phyloP scores from a whole-genome alignment of 2,113 vertebrate genomes.

The Axis porcinus region DNA sequence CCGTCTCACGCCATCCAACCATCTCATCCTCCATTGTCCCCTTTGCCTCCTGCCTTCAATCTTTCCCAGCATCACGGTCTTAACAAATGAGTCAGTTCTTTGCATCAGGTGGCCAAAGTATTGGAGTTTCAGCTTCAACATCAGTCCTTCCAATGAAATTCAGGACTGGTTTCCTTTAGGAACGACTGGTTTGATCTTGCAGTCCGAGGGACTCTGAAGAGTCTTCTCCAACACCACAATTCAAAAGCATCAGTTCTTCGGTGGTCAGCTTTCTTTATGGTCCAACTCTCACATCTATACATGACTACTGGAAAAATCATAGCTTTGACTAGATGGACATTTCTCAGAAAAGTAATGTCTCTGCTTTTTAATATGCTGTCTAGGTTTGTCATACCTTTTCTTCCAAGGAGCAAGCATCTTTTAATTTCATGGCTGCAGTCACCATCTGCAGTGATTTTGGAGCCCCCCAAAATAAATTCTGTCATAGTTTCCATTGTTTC shows the following conservation, averaged over 20 bases:
- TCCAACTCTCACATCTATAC: not conserved
- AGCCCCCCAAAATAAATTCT: not conserved
- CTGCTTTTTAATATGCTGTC: not conserved
- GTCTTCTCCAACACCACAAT: not conserved
- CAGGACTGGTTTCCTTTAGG: not conserved
- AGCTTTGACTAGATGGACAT: not conserved
- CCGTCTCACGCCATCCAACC: rapidly evolving
- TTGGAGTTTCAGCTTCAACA: not conserved
- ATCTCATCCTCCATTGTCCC: not conserved
- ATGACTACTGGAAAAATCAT: not conserved
- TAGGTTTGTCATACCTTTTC: not conserved
- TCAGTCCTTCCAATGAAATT: not conserved
- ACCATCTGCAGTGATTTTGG: not conserved
- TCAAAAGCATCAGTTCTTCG: not conserved
- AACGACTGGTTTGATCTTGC: not conserved
- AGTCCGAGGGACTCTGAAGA: not conserved
- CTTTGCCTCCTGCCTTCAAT: not conserved
- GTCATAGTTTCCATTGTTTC: not conserved
- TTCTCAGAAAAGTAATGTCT: not conserved
- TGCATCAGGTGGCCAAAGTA: not conserved
- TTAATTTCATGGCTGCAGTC: not conserved
- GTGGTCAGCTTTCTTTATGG: not conserved
- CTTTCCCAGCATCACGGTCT: not conserved
- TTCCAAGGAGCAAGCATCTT: not conserved
- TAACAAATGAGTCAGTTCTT: not conserved